Evolutionary conservation across 2,888 invertebrate species (phyloP), one percentile per base, ranked within the genome.

Genomic region (Caenorhabditis panamensis): DNA sequence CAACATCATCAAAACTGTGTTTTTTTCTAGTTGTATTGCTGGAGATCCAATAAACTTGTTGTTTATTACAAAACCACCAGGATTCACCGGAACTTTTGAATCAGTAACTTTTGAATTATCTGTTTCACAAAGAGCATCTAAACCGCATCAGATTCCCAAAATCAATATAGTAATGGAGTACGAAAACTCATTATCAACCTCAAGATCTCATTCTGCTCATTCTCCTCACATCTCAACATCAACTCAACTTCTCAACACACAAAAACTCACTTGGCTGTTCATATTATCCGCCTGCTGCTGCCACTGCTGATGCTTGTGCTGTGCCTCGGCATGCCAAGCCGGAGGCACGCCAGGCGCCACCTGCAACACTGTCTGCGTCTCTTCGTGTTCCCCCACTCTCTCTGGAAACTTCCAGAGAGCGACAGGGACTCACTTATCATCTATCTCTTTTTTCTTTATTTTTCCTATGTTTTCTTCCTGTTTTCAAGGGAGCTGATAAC

Each of bases 301-400:
- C 89, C 89, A 89, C 72, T 84, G 82, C 49, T 83, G 83, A 79
- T 88, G 88, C 58, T 83, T 83, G 62, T 81, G 76, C 64, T 84
- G 76, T 44, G 88, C 84, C 51, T 80, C 79, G 58, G 84, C 77
- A 36, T 87, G 85, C 89, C 89, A 89, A 59, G 86, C 75, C 20
- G 89, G 89, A 49, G 88, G 87, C 44, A 76, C 82, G 44, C 66
- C 76, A 36, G 82, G 78, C 62, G 83, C 83, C 66, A 84, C 82
- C 86, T 86, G 75, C 41, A 77, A 76, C 36, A 11, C 24, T 56
- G 26, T 79, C 71, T 62, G 59, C 51, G 49, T 58, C 59, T 59
- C 61, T 41, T 3, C 24, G 58, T 64, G 56, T 64, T 73, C 58
- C 5, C 9, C 4, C 28, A 18, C 37, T 69, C 62, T 69, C 47